Percentiles rank a stretch among this genome's conserved stretches.
These are phyloP conservation scores for Neomonachus schauinslandi DNA, from an alignment of 2,113 vertebrate genomes.

Conservation along the genomic window DNA sequence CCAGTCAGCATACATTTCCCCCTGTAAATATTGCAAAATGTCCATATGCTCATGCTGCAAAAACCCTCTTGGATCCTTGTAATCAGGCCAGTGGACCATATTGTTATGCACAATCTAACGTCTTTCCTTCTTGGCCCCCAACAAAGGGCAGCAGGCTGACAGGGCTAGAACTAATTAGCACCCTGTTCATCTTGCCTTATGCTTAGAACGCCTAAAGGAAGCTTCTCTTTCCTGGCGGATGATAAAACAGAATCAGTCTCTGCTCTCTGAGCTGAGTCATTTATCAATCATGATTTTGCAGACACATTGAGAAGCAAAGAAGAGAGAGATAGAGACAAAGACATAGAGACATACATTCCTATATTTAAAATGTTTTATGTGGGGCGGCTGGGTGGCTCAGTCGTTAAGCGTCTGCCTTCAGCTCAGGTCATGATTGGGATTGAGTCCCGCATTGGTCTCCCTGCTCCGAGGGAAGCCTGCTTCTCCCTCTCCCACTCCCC, in stretches of 20 bases:
- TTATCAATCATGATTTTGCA: constrained; percentile 47
- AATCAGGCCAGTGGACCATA: constrained; percentile 75
- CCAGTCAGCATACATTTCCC: constrained; percentile 41
- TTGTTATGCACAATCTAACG: constrained; percentile 65
- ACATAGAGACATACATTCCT: background rate
- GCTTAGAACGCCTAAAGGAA: constrained; percentile 68
- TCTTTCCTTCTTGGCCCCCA: constrained; percentile 64
- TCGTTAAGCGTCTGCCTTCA: no score
- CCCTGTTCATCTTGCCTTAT: constrained; percentile 59
- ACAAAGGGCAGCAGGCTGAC: constrained; percentile 68
- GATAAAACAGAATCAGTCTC: constrained; percentile 57
- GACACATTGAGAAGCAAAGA: constrained; percentile 36
- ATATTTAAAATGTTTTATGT: background rate
- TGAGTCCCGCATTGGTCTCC: no score
- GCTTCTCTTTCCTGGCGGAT: constrained; percentile 12
- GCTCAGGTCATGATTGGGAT: no score
- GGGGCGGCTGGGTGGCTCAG: no score
- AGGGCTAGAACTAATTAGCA: constrained; percentile 70
- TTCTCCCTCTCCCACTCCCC: no score
- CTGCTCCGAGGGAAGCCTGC: no score
- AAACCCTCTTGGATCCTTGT: constrained; percentile 63
- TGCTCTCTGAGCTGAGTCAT: constrained; percentile 56
- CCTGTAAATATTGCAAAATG: constrained; percentile 72
- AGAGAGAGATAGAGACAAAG: background rate
- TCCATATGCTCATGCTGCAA: constrained; percentile 71